These are phyloP conservation scores for Pygoscelis antarcticus DNA, from an alignment of 2,113 vertebrate species.

Conservation along the genomic window DNA sequence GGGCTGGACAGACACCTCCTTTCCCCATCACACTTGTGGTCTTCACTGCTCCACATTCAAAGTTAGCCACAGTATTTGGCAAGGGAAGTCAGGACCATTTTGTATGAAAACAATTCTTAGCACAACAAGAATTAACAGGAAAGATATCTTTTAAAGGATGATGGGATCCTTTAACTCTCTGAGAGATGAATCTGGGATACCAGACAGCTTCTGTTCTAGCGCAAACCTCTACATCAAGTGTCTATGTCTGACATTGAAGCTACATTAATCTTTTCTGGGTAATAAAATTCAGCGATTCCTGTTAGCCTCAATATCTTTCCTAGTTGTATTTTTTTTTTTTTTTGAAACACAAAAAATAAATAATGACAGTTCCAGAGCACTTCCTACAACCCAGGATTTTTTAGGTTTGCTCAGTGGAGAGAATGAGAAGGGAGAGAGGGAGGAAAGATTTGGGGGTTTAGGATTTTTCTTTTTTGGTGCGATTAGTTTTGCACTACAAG, in stretches of 20 bases:
- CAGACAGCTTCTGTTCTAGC: not conserved
- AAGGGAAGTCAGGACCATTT: not conserved
- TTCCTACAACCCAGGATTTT: not conserved
- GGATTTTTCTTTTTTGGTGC: not conserved
- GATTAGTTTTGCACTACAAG: conserved; percentile 22
- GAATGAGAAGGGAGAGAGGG: not conserved
- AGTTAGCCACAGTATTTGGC: not conserved
- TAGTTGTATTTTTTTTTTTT: not conserved
- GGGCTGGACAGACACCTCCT: not conserved
- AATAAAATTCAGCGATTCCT: not conserved
- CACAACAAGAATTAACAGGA: not conserved
- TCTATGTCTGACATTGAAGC: not conserved
- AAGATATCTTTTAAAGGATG: not conserved
- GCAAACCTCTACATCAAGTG: not conserved
- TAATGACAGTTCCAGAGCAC: not conserved
- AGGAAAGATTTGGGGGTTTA: not conserved
- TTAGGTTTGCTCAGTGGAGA: not conserved
- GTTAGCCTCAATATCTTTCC: not conserved
- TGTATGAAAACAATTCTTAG: not conserved
- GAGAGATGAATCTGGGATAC: not conserved
- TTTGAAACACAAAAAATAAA: not conserved
- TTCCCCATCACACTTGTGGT: not conserved
- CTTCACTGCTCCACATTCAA: not conserved
- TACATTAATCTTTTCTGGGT: not conserved
- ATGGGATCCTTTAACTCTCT: not conserved